Evolutionary conservation across 2,797 vertebrate genomes (phyloP).

Genomic region (Ptychadena robeensis): DNA sequence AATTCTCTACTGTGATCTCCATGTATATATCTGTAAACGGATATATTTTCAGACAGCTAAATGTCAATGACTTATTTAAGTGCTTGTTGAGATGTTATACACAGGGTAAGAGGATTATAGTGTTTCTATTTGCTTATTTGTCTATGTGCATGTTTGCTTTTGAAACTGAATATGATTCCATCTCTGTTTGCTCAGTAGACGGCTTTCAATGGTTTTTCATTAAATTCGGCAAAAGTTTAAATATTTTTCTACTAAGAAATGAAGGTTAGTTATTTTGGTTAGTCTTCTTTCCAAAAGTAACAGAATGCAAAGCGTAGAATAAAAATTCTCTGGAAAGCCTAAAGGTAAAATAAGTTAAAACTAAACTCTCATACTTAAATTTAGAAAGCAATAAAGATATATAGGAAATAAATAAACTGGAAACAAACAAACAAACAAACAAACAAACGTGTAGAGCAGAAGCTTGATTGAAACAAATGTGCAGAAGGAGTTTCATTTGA

Average conservation of each 20-base stretch:
- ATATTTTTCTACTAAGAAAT: conserved; percentile 28
- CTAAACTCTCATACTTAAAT: not conserved
- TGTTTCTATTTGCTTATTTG: conserved; percentile 53
- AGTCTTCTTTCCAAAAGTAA: not conserved
- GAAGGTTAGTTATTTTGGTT: not conserved
- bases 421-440: too few species aligned
- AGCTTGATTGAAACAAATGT: not conserved
- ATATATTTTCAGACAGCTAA: conserved; percentile 55
- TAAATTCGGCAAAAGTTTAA: conserved; percentile 32
- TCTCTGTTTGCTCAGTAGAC: conserved; percentile 42
- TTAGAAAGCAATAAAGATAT: not conserved
- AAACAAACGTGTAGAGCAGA: not conserved
- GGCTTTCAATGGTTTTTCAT: conserved; percentile 39
- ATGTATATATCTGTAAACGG: conserved; percentile 34
- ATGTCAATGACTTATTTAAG: conserved; percentile 59
- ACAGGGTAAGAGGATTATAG: conserved; percentile 47
- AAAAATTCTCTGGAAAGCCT: not conserved
- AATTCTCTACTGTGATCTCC: conserved; percentile 9
- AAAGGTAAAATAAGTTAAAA: not conserved
- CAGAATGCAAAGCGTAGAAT: not conserved
- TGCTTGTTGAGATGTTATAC: conserved; percentile 56
- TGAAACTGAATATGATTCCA: conserved; percentile 34
- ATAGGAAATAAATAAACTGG: too few species aligned
- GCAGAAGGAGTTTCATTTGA: not conserved
- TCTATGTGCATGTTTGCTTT: conserved; percentile 52